Percentiles rank a stretch among this genome's conserved stretches.
These are phyloP conservation scores for Lycocerus yunnanus DNA, from an alignment of 2,888 invertebrate species.

Conservation along the genomic window DNA sequence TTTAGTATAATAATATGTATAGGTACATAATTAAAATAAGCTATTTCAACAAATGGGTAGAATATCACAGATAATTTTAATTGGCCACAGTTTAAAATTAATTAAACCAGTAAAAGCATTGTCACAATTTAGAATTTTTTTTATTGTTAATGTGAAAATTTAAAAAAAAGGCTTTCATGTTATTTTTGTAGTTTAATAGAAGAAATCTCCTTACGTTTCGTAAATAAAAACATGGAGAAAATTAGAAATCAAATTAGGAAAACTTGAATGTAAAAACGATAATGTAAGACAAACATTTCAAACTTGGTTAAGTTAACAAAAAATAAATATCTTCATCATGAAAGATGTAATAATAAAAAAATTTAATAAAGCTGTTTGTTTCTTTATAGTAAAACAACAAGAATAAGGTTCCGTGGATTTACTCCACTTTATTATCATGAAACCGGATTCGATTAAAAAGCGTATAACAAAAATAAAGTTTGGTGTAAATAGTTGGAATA, in stretches of 20 bases:
- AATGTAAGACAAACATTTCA: neutral
- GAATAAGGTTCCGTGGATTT: neutral
- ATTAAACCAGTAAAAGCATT: too few species aligned
- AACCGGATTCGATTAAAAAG: neutral
- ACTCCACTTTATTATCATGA: neutral
- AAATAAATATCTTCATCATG: neutral
- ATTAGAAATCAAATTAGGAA: neutral
- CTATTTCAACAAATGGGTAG: neutral
- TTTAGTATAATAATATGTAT: neutral
- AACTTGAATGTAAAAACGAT: neutral
- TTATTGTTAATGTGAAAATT: neutral
- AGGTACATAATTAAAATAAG: neutral
- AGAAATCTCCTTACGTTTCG: neutral
- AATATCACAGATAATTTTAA: neutral
- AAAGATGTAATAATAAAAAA: neutral
- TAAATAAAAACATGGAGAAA: neutral
- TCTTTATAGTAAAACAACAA: neutral
- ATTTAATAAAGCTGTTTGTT: neutral
- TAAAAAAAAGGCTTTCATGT: neutral
- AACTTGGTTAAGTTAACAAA: neutral
- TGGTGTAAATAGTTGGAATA: neutral
- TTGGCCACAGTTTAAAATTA: too few species aligned
- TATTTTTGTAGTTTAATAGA: neutral
- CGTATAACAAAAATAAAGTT: neutral
- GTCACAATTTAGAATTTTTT: too few species aligned